Percentiles rank a stretch among this genome's conserved stretches.
Evolutionary conservation across 1,140 invertebrate species (phyloP).

Genomic region (Potamilus streckersoni): DNA sequence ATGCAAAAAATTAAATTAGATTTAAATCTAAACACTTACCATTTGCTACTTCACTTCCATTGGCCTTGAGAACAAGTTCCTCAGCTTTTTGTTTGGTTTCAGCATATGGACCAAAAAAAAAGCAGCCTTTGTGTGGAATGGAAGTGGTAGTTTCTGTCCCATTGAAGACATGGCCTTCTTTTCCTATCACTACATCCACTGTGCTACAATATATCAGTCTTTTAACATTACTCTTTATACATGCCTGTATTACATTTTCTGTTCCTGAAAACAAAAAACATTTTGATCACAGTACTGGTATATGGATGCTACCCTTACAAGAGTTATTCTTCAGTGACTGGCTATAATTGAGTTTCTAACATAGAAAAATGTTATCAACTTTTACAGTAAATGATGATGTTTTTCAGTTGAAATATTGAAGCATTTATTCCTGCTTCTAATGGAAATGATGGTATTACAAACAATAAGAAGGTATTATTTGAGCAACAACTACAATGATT

Average conservation of each 20-base stretch:
- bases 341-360: too few species aligned
- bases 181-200: slow-evolving; percentile 74
- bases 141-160: slow-evolving; percentile 68
- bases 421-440: too few species aligned
- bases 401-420: too few species aligned
- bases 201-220: slow-evolving; percentile 74
- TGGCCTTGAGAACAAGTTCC: slow-evolving; percentile 71
- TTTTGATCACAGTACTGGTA: not conserved
- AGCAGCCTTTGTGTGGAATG: slow-evolving; percentile 65
- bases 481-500: too few species aligned
- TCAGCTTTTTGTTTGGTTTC: slow-evolving; percentile 75
- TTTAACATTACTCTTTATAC: slow-evolving; percentile 71
- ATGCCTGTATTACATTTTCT: slow-evolving; percentile 72
- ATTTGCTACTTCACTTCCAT: slow-evolving; percentile 54
- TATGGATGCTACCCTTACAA: too few species aligned
- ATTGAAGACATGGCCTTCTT: slow-evolving; percentile 60
- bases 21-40: too few species aligned
- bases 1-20: too few species aligned
- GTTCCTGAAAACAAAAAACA: slow-evolving; percentile 67
- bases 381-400: too few species aligned
- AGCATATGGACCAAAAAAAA: slow-evolving; percentile 75
- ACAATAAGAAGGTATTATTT: too few species aligned
- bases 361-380: too few species aligned
- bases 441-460: too few species aligned
- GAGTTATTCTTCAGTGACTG: too few species aligned